Evolutionary conservation across 2,797 vertebrate genomes (phyloP).

Genomic region (Balearica regulorum): DNA sequence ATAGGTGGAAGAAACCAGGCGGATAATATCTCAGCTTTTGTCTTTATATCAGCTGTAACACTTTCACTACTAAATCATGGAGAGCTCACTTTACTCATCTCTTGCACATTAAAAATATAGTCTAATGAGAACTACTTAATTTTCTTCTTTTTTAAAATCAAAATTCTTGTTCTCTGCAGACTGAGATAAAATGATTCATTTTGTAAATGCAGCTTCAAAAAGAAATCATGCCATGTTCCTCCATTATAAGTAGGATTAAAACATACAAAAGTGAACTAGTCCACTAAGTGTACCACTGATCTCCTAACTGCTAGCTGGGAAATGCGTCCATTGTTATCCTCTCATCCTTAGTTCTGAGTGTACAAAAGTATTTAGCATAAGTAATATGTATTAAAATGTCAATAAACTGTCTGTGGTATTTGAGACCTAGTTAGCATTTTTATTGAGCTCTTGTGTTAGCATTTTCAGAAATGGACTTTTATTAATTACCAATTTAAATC

Average conservation of each 20-base stretch:
- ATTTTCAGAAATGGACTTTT: constrained; percentile 75
- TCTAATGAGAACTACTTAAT: background rate
- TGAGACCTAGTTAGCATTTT: constrained; percentile 80
- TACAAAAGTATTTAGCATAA: constrained; percentile 68
- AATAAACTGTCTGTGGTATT: constrained; percentile 71
- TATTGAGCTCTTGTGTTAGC: constrained; percentile 76
- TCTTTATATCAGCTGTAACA: background rate
- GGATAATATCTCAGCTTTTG: background rate
- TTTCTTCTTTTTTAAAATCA: background rate
- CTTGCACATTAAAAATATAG: constrained; percentile 23
- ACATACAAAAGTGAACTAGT: constrained; percentile 48
- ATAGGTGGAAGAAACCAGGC: background rate
- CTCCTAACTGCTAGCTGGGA: constrained; percentile 30
- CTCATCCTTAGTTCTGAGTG: constrained; percentile 51
- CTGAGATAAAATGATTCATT: constrained; percentile 54
- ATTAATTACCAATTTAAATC: constrained; percentile 83
- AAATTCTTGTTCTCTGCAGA: constrained; percentile 35
- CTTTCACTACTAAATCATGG: background rate
- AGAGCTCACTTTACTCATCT: background rate
- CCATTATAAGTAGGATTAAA: constrained; percentile 63
- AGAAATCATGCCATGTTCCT: constrained; percentile 23
- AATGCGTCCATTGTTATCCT: constrained; percentile 48
- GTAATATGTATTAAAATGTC: constrained; percentile 75
- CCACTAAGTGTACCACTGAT: constrained; percentile 31
- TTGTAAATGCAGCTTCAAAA: constrained; percentile 54